Base-by-base conservation (phyloP, 2,888 invertebrate species). In the Dendrolimus houi region DNA sequence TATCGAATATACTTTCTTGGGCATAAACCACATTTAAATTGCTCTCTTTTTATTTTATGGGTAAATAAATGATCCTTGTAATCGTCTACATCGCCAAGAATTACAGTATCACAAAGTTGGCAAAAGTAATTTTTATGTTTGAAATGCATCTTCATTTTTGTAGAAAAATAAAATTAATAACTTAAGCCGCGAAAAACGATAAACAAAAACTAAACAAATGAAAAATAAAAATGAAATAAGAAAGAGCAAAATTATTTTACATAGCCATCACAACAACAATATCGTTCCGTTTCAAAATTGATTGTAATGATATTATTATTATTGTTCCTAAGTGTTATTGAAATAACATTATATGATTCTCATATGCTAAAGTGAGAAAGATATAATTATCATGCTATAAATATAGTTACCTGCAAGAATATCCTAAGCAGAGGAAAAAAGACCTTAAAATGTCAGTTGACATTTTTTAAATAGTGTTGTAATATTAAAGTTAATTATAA, bases 1-100 rank as follows among this genome's bases (percentile, higher is more conserved):
- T 62, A 67, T 52, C 86, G 71, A 52, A 69, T 87, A 63, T 71
- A 87, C 58, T 74, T 71, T 62, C 79, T 83, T 0, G 59, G 54
- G 56, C 87, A 87, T 56, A 65, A 62, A 1, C 60, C 52, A 56
- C 87, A 87, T 13, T 68, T 69, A 54, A 73, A 81, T 7, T 81
- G 68, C 0, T 80, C 57, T 55, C 77, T 62, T 0, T 81, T 65
- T 0, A 69, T 72, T 2, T 67, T 75, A 54, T 87, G 87, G 9
- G 68, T 64, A 55, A 77, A 85, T 40, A 87, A 60, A 65, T 76
- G 76, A 0, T 70, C 60, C 40, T 68, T 72, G 8, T 70, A 67
- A 40, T 83, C 77, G 59, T 71, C 79, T 0, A 70, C 58, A 56
- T 69, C 67, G 0, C 77, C 76, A 0, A 70, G 59, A 7, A 83